Conservation (phyloP, 2,113 vertebrate species). For the Pterophyllum scalare region DNA sequence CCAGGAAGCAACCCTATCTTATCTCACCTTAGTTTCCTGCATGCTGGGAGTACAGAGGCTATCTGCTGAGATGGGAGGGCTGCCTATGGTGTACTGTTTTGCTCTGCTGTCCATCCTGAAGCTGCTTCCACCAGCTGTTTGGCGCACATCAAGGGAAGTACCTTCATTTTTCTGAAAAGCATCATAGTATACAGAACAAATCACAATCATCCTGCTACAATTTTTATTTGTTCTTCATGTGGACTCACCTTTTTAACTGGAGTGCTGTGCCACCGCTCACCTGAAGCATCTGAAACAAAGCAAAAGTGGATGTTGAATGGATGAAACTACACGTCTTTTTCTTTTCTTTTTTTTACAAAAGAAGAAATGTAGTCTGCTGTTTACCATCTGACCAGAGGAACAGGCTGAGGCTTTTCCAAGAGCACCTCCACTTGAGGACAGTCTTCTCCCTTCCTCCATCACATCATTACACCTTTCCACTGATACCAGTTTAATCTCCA, state of each 20-base stretch:
- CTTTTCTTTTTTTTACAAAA: rapidly evolving
- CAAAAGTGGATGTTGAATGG: background rate
- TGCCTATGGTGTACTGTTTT: background rate
- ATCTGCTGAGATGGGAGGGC: background rate
- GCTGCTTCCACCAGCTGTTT: background rate
- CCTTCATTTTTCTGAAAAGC: slow-evolving; percentile 25
- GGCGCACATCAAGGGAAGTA: background rate
- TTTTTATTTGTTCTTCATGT: background rate
- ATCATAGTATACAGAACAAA: background rate
- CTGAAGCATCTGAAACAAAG: slow-evolving; percentile 31
- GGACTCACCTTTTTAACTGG: slow-evolving; percentile 45
- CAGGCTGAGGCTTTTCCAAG: background rate
- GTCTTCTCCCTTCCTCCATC: slow-evolving; percentile 41
- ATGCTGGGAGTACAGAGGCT: background rate
- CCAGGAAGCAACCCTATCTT: background rate
- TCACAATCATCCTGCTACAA: background rate
- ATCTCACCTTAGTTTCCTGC: slow-evolving; percentile 33
- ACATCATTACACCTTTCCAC: background rate
- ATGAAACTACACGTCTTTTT: background rate
- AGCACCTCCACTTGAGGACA: background rate
- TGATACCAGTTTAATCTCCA: background rate
- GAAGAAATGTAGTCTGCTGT: background rate
- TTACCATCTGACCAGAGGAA: slow-evolving; percentile 36
- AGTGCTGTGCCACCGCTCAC: slow-evolving; percentile 56
- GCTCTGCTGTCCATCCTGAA: slow-evolving; percentile 5